Base-by-base conservation (phyloP, 2,113 vertebrate species). In the Pomatorhinus ruficollis region DNA sequence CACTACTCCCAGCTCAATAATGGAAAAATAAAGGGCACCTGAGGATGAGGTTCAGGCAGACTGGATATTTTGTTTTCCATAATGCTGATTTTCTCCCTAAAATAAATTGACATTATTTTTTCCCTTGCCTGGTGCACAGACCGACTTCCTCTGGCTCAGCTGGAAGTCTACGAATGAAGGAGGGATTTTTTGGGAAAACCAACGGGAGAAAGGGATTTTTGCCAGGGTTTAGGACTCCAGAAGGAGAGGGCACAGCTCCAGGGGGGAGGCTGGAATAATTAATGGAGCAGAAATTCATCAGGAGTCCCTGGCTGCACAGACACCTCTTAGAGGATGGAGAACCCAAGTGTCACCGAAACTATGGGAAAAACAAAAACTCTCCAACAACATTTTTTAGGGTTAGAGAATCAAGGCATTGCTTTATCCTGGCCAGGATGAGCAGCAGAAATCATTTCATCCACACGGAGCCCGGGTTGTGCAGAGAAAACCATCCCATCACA, bases 281-380 rank as follows among this genome's bases (percentile, higher is more conserved):
- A 3, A 37, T 25, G 40, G 79, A 65, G 45, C 33, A 83, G 65
- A 75, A 93, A 75, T 52, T 16, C 11, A 18, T 17, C 4, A 2
- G 23, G 13, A 65, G 17, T 35, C 47, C 18, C 37, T 25, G 27
- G 24, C 42, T 63, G 10, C 47, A 8, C 39, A 7, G 17, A 15
- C 17, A 57, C 53, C 7, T 64, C 65, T 59, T 39, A 45, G 42
- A 63, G 52, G 49, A 31, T 19, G n/a, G 45, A 56, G 30, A 21
- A 52, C 4, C 20, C 37, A 33, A n/a, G 11, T 12, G 13, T 21
- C 57, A 40, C 17, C 0, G 0, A n/a, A 77, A 50, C 3, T 5
- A 20, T 1, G 13, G 45, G 6, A 23, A n/a, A 52, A 64, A 64
- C 4, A 0, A 28, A 64, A 79, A 64, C 3, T 17, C 18, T 42